These are phyloP conservation scores for Tinea pellionella DNA, from an alignment of 2,888 invertebrate species.

Conservation along the genomic window DNA sequence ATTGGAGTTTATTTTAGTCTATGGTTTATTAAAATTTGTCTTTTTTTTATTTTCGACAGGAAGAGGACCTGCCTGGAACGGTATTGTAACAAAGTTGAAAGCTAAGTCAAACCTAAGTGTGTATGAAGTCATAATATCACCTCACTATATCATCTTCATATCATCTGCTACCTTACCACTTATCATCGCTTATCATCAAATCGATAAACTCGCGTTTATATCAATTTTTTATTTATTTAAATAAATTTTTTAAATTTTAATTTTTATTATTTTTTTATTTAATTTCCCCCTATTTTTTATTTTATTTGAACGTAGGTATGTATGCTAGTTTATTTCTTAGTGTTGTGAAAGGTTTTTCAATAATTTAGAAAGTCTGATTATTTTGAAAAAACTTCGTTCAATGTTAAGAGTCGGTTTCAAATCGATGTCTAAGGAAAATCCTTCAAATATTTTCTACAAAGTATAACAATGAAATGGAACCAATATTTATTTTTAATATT, in stretches of 20 bases:
- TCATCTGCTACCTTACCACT: constrained; percentile 61
- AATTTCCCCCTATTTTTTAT: neutral
- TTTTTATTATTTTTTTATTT: neutral
- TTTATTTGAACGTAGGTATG: neutral
- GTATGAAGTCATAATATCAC: constrained; percentile 53
- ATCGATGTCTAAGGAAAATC: neutral
- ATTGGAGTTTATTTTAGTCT: no score
- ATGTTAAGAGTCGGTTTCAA: neutral
- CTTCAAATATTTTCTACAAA: neutral
- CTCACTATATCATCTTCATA: constrained; percentile 36
- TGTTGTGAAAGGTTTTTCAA: neutral
- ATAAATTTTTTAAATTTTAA: neutral
- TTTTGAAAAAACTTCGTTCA: neutral
- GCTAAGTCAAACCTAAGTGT: constrained; percentile 63
- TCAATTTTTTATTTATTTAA: neutral
- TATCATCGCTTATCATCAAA: constrained; percentile 38
- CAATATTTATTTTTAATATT: constrained; percentile 27
- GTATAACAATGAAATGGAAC: constrained; percentile 29
- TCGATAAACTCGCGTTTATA: neutral
- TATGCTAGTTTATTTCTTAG: neutral
- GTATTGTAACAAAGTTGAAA: constrained; percentile 50
- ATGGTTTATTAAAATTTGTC: no score
- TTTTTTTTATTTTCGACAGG: constrained; percentile 34
- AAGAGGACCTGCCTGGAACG: constrained; percentile 63
- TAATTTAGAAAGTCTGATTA: neutral